These are phyloP conservation scores for Lagocephalus sceleratus DNA, from an alignment of 2,797 vertebrate species.

Conservation along the genomic window DNA sequence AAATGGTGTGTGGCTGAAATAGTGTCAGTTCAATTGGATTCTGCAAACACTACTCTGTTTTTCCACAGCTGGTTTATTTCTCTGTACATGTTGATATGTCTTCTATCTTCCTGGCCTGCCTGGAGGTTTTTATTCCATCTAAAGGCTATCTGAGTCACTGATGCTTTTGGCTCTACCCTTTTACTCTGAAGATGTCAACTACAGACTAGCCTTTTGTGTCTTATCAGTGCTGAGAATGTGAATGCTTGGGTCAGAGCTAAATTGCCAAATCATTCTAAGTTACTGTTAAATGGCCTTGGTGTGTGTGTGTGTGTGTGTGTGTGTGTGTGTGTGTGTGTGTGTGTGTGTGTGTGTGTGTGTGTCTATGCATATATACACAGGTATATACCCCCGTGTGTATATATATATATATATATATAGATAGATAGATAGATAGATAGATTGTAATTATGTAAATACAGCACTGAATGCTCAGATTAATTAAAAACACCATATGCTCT, in stretches of 20 bases:
- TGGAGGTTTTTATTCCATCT: slow-evolving; percentile 57
- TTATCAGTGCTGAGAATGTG: slow-evolving; percentile 28
- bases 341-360: neutral
- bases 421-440: neutral
- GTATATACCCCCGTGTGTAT: neutral
- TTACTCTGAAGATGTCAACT: slow-evolving; percentile 45
- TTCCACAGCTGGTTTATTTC: slow-evolving; percentile 59
- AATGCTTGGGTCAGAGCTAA: slow-evolving; percentile 3
- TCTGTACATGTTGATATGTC: slow-evolving; percentile 69
- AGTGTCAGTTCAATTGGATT: slow-evolving; percentile 72
- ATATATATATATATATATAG: neutral
- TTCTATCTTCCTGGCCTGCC: slow-evolving; percentile 50
- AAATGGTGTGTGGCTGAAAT: slow-evolving; percentile 70
- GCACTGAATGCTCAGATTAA: too few relatives aligned
- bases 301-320: too few relatives aligned
- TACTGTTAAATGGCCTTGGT: neutral
- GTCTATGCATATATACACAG: neutral
- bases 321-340: neutral
- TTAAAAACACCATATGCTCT: too few relatives aligned
- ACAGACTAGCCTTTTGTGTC: slow-evolving; percentile 30
- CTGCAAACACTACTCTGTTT: slow-evolving; percentile 60
- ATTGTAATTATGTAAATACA: neutral
- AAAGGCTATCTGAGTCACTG: slow-evolving; percentile 50
- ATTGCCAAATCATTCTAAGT: slow-evolving; percentile 3
- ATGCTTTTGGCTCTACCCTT: slow-evolving; percentile 55